These are phyloP conservation scores for Syngnathus floridae DNA, from an alignment of 2,113 vertebrate species.

Conservation along the genomic window DNA sequence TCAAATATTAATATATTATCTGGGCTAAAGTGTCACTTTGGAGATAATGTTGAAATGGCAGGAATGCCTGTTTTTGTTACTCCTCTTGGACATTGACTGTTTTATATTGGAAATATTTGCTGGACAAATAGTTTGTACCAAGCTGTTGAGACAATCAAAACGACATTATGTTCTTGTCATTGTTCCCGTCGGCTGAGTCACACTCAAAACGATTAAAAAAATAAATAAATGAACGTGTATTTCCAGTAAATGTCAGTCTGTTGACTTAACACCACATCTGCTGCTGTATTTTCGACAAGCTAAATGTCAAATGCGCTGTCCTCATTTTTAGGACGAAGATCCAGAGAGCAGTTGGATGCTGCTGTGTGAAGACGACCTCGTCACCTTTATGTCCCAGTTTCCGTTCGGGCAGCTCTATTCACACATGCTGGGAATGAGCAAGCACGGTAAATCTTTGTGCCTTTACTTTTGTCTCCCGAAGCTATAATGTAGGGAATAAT, in stretches of 20 bases:
- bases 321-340: constrained; percentile 84
- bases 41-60: too few species aligned
- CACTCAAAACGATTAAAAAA: constrained; percentile 15
- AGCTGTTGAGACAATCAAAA: not conserved
- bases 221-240: constrained; percentile 7
- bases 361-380: constrained; percentile 89
- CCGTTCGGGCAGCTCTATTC: constrained; percentile 93
- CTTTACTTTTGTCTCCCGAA: constrained; percentile 22
- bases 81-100: too few species aligned
- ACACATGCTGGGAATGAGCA: constrained; percentile 86
- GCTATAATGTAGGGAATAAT: not conserved
- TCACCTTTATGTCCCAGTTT: constrained; percentile 86
- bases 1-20: too few species aligned
- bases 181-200: constrained; percentile 25
- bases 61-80: too few species aligned
- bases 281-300: not conserved
- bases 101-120: too few species aligned
- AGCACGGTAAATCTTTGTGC: constrained; percentile 69
- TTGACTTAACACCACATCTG: constrained; percentile 2
- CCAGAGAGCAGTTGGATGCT: constrained; percentile 91
- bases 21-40: too few species aligned
- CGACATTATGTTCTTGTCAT: constrained; percentile 22
- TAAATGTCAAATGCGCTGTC: not conserved
- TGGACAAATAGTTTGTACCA: too few species aligned
- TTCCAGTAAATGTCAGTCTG: constrained; percentile 16